Percentiles rank a stretch among this genome's conserved stretches.
Conservation (phyloP, 1,140 invertebrate species). For the Popillia japonica region DNA sequence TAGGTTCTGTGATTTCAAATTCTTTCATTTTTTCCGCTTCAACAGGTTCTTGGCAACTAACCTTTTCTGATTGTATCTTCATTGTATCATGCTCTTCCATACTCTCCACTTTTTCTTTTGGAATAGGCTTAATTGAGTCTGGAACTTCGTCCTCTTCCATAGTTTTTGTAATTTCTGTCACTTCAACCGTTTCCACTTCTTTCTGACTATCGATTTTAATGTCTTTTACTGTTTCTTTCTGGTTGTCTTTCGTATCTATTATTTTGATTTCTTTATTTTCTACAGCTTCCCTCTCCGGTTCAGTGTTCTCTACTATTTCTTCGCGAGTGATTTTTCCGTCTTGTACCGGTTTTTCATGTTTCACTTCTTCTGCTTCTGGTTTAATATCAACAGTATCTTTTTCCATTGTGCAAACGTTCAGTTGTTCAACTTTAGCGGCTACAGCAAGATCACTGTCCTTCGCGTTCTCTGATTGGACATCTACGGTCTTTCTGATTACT, state of each 20-base stretch:
- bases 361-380: no score
- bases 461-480: not conserved
- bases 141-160: not conserved
- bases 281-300: no score
- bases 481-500: no score
- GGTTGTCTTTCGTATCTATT: not conserved
- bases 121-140: no score
- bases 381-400: no score
- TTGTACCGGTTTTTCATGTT: no score
- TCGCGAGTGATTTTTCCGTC: not conserved
- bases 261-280: not conserved
- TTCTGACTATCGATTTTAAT: no score
- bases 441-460: no score
- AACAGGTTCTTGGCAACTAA: not conserved
- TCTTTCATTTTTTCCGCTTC: constrained; percentile 35
- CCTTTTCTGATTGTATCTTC: not conserved
- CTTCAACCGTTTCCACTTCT: not conserved
- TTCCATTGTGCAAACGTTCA: no score
- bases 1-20: not conserved
- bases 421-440: no score
- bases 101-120: no score
- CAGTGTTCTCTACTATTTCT: not conserved
- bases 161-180: not conserved
- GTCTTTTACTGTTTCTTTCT: not conserved
- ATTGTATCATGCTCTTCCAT: not conserved